phyloP scores from a whole-genome alignment of 2,113 vertebrate genomes.

The Bothrops jararaca region DNA sequence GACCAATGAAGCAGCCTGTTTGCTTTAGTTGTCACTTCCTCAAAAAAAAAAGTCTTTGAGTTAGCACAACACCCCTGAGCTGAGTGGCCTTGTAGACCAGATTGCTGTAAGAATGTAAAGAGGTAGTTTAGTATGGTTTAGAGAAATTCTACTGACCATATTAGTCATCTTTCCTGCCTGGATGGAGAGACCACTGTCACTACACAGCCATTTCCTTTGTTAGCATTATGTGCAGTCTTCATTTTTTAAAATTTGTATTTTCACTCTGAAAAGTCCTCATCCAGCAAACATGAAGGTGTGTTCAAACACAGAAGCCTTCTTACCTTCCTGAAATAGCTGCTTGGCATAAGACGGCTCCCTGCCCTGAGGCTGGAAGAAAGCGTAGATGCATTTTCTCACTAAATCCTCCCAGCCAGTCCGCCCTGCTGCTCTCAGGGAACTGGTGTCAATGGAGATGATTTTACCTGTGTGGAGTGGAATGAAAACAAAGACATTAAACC shows the following conservation, averaged over 20 bases:
- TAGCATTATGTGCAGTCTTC: neutral
- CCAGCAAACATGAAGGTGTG: conserved; percentile 13
- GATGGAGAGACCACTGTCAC: neutral
- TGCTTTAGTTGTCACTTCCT: neutral
- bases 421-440: conserved; percentile 87
- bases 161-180: neutral
- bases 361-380: conserved; percentile 96
- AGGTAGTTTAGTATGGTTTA: neutral
- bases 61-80: neutral
- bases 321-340: conserved; percentile 95
- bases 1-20: neutral
- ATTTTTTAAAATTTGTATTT: conserved; percentile 3
- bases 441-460: conserved; percentile 98
- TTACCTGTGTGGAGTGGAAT: conserved; percentile 76
- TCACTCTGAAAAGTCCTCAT: conserved; percentile 47
- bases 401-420: conserved; percentile 94
- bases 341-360: conserved; percentile 91
- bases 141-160: neutral
- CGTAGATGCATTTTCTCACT: conserved; percentile 95
- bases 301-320: conserved; percentile 40
- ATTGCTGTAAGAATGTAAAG: neutral
- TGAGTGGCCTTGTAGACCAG: neutral
- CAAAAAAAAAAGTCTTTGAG: neutral
- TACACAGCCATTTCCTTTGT: neutral
- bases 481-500: neutral